These are phyloP conservation scores for Rhogogaster chlorosoma DNA, from an alignment of 2,888 invertebrate genomes.

Conservation along the genomic window DNA sequence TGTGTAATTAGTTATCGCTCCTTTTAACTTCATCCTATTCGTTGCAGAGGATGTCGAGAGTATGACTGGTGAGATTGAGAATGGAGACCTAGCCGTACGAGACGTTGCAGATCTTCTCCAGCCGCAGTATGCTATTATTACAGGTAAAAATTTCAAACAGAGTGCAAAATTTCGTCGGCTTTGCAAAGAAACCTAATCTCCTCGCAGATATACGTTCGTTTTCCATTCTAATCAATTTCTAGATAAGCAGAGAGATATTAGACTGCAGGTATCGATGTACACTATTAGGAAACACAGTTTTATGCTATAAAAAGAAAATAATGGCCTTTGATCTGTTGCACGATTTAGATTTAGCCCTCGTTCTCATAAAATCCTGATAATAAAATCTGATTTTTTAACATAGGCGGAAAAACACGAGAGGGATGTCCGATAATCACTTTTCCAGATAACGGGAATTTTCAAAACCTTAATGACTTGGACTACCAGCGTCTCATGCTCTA, in stretches of 20 bases:
- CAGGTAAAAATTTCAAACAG: constrained; percentile 79
- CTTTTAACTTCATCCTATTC: constrained; percentile 58
- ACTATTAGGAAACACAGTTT: not conserved
- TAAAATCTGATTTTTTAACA: not conserved
- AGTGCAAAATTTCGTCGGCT: not conserved
- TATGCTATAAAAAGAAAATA: not conserved
- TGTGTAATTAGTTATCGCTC: constrained; percentile 64
- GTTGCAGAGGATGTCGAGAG: constrained; percentile 78
- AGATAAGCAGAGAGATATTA: not conserved
- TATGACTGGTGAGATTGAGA: constrained; percentile 80
- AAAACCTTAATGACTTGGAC: constrained; percentile 90
- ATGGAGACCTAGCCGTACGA: constrained; percentile 84
- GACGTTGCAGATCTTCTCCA: constrained; percentile 93
- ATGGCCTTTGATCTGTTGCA: not conserved
- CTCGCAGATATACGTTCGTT: not conserved
- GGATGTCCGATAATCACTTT: constrained; percentile 97
- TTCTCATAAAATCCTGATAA: not conserved
- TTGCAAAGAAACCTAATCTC: not conserved
- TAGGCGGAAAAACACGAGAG: constrained; percentile 94
- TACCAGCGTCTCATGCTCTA: constrained; percentile 96
- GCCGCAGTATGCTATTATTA: constrained; percentile 93
- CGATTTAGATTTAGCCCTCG: not conserved
- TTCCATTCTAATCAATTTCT: constrained; percentile 9
- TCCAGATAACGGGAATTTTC: constrained; percentile 95
- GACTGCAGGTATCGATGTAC: not conserved